phyloP scores from a whole-genome alignment of 2,888 invertebrate genomes.

The Machimus rusticus region DNA sequence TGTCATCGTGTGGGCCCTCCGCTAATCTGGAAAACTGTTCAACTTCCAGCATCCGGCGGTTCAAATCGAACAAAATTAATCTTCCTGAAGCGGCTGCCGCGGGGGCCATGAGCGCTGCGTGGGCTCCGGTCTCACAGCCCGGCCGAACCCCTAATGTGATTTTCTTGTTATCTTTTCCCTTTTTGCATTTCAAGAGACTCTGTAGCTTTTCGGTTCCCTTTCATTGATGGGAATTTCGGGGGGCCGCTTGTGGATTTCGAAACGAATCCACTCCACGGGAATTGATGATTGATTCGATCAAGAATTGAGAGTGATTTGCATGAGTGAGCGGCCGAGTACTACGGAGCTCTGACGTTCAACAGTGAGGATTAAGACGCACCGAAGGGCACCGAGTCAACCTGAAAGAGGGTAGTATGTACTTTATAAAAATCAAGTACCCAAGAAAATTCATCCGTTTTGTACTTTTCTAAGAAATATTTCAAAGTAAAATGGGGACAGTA shows the following conservation, averaged over 20 bases:
- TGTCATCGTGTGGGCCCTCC: constrained; percentile 25
- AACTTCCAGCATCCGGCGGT: constrained; percentile 27
- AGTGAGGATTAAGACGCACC: background rate
- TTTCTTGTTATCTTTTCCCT: background rate
- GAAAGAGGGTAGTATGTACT: background rate
- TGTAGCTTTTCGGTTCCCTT: background rate
- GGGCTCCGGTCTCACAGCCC: background rate
- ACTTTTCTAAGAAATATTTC: background rate
- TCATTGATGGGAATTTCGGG: background rate
- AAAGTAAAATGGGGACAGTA: background rate
- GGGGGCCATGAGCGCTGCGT: background rate
- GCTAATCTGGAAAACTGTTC: constrained; percentile 22
- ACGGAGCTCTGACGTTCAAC: background rate
- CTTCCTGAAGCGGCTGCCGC: constrained; percentile 14
- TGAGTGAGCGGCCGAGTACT: background rate
- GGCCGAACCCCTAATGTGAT: background rate
- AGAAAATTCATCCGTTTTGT: background rate
- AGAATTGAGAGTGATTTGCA: background rate
- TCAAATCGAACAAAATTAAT: constrained; percentile 27
- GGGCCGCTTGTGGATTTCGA: background rate
- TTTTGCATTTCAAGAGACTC: background rate
- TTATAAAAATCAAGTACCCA: background rate
- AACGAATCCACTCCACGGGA: background rate
- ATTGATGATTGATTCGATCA: background rate
- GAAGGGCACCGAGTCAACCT: background rate